phyloP scores from a whole-genome alignment of 23 tunicate genomes.

The Oikopleura dioica region DNA sequence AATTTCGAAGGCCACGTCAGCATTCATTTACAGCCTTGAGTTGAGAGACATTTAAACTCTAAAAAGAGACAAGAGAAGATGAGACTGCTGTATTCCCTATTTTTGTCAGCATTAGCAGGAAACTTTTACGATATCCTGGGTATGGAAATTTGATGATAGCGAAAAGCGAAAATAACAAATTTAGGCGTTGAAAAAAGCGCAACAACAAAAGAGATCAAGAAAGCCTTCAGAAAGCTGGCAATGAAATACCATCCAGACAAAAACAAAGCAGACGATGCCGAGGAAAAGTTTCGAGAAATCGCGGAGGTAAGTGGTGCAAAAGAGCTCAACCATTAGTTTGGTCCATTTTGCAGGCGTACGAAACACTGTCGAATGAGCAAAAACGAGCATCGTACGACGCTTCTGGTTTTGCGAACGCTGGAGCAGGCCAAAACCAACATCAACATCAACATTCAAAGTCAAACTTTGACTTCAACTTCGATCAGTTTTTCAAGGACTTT shows the following conservation, averaged over 20 bases:
- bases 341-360: no score
- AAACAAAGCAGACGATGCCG: conserved; percentile 50
- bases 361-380: neutral
- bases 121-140: no score
- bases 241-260: conserved; percentile 86
- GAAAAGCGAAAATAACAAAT: no score
- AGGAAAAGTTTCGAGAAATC: conserved; percentile 69
- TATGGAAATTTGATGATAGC: no score
- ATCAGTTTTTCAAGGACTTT: neutral
- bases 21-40: no score
- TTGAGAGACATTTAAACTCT: no score
- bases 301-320: no score
- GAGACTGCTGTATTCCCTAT: no score
- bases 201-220: conserved; percentile 52
- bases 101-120: no score
- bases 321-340: no score
- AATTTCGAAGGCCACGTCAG: no score
- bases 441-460: neutral
- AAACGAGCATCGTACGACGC: neutral
- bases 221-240: conserved; percentile 62
- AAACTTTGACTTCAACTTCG: neutral
- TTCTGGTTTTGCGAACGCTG: neutral
- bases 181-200: conserved; percentile 49
- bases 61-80: no score
- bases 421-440: neutral